A percentile compares a stretch with the other conserved stretches of the same genome.
Conservation (phyloP, 1,140 invertebrate species). For the Tyrophagus putrescentiae region DNA sequence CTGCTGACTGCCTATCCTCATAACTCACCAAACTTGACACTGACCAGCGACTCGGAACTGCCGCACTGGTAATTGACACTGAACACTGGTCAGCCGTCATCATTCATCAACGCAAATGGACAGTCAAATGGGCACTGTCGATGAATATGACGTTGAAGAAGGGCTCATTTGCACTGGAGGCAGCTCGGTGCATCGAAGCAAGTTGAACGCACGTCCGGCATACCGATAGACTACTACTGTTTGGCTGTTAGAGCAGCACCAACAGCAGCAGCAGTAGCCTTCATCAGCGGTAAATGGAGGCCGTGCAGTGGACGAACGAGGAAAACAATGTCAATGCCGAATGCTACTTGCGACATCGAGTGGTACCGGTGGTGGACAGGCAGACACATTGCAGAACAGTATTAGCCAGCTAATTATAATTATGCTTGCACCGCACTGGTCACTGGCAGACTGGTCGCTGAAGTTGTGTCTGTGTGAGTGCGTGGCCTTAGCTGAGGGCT, state of each 20-base stretch:
- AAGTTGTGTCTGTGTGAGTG: no score
- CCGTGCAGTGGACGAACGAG: no score
- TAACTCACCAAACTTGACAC: no score
- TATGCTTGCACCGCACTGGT: no score
- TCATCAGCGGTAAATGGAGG: no score
- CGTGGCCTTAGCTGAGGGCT: background rate
- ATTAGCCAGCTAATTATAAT: slow-evolving; percentile 7
- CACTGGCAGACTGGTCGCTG: background rate
- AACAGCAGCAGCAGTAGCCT: no score
- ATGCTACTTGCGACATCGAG: background rate
- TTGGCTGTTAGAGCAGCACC: no score
- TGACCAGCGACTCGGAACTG: no score
- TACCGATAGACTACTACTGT: no score
- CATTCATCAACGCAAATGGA: background rate
- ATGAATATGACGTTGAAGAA: background rate
- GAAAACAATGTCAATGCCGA: slow-evolving; percentile 12
- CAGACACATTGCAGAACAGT: no score
- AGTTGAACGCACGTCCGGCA: no score
- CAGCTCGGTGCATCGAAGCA: no score
- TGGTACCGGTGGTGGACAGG: background rate
- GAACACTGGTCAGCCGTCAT: background rate
- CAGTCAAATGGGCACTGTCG: background rate
- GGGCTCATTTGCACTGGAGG: background rate
- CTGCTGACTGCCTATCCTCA: background rate
- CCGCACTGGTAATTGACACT: background rate